Percentiles rank a stretch among this genome's conserved stretches.
Conservation (phyloP, 2,888 invertebrate genomes). For the Leuctra nigra region DNA sequence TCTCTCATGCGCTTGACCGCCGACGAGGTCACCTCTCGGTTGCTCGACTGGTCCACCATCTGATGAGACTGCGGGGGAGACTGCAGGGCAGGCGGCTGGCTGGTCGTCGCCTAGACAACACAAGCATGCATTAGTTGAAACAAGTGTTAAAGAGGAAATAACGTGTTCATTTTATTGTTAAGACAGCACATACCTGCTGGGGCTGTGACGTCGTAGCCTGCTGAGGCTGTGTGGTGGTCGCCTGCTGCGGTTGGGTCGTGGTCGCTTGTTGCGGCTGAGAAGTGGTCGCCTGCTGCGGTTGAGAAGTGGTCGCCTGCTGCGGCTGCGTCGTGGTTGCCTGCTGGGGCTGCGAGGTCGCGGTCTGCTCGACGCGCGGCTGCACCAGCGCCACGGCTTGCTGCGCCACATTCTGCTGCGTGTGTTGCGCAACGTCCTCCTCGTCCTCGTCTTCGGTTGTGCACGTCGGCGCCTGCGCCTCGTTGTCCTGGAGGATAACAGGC, state of each 20-base stretch:
- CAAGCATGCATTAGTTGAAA: too few species aligned
- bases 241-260: too few species aligned
- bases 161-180: too few species aligned
- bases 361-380: conserved; percentile 55
- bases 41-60: conserved; percentile 33
- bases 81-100: conserved; percentile 42
- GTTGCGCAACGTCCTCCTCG: conserved; percentile 26
- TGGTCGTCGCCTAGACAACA: conserved; percentile 61
- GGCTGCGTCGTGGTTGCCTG: conserved; percentile 37
- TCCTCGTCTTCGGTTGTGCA: background rate
- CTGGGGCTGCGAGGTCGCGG: conserved; percentile 34
- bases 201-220: too few species aligned
- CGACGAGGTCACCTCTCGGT: conserved; percentile 28
- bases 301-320: conserved; percentile 39
- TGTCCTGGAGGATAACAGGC: background rate
- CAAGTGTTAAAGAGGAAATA: too few species aligned
- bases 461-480: background rate
- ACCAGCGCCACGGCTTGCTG: conserved; percentile 64
- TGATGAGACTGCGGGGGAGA: conserved; percentile 42
- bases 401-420: conserved; percentile 34
- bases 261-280: too few species aligned
- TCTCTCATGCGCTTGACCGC: conserved; percentile 38
- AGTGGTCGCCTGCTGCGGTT: too few species aligned
- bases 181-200: too few species aligned
- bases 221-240: too few species aligned